Evolutionary conservation across 1,140 invertebrate genomes (phyloP), one percentile per base, ranked within the genome.

Genomic region (Lordiphosa collinella): DNA sequence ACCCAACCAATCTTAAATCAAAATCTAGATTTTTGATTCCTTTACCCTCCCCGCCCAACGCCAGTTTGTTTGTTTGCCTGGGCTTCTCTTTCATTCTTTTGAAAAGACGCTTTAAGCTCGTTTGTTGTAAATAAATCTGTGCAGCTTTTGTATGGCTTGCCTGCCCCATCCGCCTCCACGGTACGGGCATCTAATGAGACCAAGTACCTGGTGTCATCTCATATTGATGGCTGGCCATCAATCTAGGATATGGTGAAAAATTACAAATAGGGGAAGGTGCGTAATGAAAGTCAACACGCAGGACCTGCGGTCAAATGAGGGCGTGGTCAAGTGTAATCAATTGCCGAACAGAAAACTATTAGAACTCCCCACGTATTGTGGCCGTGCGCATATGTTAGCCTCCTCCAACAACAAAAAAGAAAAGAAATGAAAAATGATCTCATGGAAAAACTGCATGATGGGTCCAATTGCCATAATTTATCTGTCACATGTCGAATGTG

Each of bases 401-500:
- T 72, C 49, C 41, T 64, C 53, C 31, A 29, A 41, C 53, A 13
- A 40, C 25, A 12, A 13, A 4, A 16, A 5, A 16, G 7, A 9
- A 31, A 47, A 64, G 57, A 69, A 68, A 84, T 84, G 78, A 82
- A 82, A 84, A 82, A 82, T 82, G 72, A 82, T 82, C 67, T 76
- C 62, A 58, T 67, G 40, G 46, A 44, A 44, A 47, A 73, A 50
- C 36, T 65, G 55, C 61, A 67, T 46, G 35, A 49, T 18, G 46
- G 9, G 56, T 78, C 59, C 67, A 69, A 82, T 84, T 84, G 78
- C 78, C 76, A 78, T 84, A 84, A 82, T 84, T 78, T 82, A 82
- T 82, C 78, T 78, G 78, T 82, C 78, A 82, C 78, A 82, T 82
- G 78, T 84, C 78, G 78, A 84, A 82, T 82, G 78, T 84, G 62